Evolutionary conservation across 1,140 invertebrate species (phyloP), one percentile per base, ranked within the genome.

Genomic region (Monochamus saltuarius): DNA sequence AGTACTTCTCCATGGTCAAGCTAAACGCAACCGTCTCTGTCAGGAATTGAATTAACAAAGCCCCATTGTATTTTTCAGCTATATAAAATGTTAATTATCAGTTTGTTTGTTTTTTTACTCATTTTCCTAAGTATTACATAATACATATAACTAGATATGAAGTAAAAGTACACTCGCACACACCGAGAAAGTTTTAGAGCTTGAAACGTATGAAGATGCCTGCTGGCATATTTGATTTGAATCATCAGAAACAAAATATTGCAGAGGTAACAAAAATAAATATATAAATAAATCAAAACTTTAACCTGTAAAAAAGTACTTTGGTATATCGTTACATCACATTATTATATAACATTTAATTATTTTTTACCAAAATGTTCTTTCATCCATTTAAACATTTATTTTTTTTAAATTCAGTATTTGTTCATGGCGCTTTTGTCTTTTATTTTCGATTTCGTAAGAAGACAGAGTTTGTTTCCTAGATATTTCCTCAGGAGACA

Each of bases 331-430:
- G 7, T 45, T 45, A n/a, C n/a, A n/a, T n/a, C 7, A 45, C 37
- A 38, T 8, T n/a, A 8, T 45, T 14, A 45, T 14, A 14, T 45
- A 9, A 45, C 42, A 45, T 45, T 45, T 14, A 8, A 45, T 45
- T 7, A 45, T 45, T 45, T 45, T 45, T 45, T 45, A 45, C 42
- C 42, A 45, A 45, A 45, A 52, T 52, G 19, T 36, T 34, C 50
- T 17, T 52, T 52, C 19, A 52, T 35, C 50, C 50, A 52, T 11
- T 34, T 7, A 52, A 52, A 52, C 50, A 52, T 52, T 52, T 52
- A 22, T 36, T 14, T n/a, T 37, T 36, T 52, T 52, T 9, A 52
- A 36, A 35, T 11, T 14, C 34, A 52, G 35, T 22, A 36, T 52
- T 13, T 52, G 11, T 7, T 52, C 50, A 36, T 52, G 50, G 9